Percentiles rank a stretch among this genome's conserved stretches.
Evolutionary conservation across 2,888 invertebrate genomes (phyloP).

Genomic region (Chalcosyrphus nemorum): DNA sequence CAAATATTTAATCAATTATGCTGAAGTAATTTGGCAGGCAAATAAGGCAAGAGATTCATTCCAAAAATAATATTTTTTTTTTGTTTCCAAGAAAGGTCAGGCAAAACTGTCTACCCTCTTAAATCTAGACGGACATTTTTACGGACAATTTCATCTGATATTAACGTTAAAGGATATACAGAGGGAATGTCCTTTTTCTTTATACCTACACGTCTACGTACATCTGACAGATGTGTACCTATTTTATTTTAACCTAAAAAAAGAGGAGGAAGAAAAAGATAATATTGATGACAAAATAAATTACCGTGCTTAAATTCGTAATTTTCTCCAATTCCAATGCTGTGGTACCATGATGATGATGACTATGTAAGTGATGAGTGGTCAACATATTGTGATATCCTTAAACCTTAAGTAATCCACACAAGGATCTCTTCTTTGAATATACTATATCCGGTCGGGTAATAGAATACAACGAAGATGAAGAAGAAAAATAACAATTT

Average conservation of each 20-base stretch:
- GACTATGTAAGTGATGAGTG: constrained; percentile 81
- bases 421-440: constrained; percentile 36
- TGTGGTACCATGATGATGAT: constrained; percentile 81
- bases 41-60: constrained; percentile 12
- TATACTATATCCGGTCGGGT: neutral
- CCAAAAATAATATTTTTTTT: constrained; percentile 6
- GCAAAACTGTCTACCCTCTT: neutral
- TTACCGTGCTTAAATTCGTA: constrained; percentile 81
- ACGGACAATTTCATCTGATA: constrained; percentile 15
- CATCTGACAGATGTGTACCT: neutral
- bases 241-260: neutral
- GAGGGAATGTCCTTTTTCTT: neutral
- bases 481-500: constrained; percentile 28
- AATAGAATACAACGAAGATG: neutral
- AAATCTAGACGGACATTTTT: constrained; percentile 5
- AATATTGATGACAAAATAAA: constrained; percentile 67
- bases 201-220: neutral
- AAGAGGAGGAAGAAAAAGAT: neutral
- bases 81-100: neutral
- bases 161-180: constrained; percentile 19
- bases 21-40: neutral
- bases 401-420: constrained; percentile 62
- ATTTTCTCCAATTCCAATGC: constrained; percentile 81
- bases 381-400: constrained; percentile 80
- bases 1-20: constrained; percentile 26